Evolutionary conservation across 2,113 vertebrate genomes (phyloP).

Genomic region (Mormoops blainvillei): DNA sequence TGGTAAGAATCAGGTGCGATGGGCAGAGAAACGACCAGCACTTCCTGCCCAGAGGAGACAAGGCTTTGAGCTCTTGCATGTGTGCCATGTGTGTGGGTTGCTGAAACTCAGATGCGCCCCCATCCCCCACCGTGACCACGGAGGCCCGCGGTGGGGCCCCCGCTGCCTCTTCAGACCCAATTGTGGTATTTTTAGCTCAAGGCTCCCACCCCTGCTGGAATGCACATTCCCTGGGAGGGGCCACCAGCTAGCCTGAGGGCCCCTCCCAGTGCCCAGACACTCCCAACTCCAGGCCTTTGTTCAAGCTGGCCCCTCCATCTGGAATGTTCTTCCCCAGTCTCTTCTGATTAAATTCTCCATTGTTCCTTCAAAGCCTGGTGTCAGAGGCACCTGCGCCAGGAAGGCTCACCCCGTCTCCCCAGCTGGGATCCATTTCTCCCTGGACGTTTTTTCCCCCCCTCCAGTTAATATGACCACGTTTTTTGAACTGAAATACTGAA

Average conservation of each 20-base stretch:
- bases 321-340: background rate
- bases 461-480: background rate
- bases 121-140: background rate
- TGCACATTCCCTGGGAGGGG: background rate
- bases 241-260: background rate
- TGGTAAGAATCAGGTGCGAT: background rate
- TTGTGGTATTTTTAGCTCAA: background rate
- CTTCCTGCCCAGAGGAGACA: background rate
- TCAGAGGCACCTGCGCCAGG: background rate
- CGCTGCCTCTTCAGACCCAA: background rate
- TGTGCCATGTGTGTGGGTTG: rapidly evolving
- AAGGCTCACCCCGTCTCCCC: background rate
- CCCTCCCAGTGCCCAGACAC: background rate
- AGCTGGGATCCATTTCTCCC: background rate
- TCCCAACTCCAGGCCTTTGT: background rate
- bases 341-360: background rate
- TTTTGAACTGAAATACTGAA: background rate
- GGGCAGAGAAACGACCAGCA: background rate
- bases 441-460: too few relatives aligned
- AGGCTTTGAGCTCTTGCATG: background rate
- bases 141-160: background rate
- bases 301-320: background rate
- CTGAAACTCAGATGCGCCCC: background rate
- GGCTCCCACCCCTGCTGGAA: background rate
- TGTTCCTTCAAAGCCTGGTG: background rate